phyloP scores from a whole-genome alignment of 2,113 vertebrate genomes.

The Nannobrachium achirus region DNA sequence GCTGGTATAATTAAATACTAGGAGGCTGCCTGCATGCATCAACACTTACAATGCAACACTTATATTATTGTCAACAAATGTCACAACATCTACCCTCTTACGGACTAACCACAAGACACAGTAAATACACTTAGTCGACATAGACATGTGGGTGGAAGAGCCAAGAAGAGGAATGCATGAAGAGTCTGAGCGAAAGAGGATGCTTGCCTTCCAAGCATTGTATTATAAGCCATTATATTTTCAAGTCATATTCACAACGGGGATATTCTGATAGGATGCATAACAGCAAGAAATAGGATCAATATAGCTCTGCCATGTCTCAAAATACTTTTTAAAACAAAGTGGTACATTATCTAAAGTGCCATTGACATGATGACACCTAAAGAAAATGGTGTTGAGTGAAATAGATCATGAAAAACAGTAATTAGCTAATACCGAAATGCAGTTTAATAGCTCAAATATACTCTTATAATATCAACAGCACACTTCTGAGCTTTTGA shows the following conservation, averaged over 20 bases:
- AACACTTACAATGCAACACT: conserved; percentile 47
- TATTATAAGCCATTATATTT: background rate
- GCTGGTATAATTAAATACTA: conserved; percentile 10
- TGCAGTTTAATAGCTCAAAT: no score
- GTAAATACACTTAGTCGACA: background rate
- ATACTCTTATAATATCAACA: no score
- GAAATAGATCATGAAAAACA: conserved; percentile 4
- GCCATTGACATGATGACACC: background rate
- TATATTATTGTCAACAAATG: conserved; percentile 7
- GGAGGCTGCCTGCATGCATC: conserved; percentile 42
- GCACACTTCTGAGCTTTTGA: no score
- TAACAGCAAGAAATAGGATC: conserved; percentile 1
- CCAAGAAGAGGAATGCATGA: conserved; percentile 25
- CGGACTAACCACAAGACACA: background rate
- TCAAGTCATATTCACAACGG: background rate
- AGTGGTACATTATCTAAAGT: background rate
- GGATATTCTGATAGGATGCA: conserved; percentile 6
- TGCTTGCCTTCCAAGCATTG: conserved; percentile 1
- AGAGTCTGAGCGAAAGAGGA: conserved; percentile 29
- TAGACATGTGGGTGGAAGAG: conserved; percentile 11
- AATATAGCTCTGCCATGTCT: conserved; percentile 3
- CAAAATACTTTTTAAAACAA: background rate
- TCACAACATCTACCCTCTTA: conserved; percentile 9
- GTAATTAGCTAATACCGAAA: background rate
- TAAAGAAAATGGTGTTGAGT: conserved; percentile 6